Percentiles rank a stretch among this genome's conserved stretches.
phyloP scores from a whole-genome alignment of 2,797 vertebrate genomes.

The Nyctibius grandis region DNA sequence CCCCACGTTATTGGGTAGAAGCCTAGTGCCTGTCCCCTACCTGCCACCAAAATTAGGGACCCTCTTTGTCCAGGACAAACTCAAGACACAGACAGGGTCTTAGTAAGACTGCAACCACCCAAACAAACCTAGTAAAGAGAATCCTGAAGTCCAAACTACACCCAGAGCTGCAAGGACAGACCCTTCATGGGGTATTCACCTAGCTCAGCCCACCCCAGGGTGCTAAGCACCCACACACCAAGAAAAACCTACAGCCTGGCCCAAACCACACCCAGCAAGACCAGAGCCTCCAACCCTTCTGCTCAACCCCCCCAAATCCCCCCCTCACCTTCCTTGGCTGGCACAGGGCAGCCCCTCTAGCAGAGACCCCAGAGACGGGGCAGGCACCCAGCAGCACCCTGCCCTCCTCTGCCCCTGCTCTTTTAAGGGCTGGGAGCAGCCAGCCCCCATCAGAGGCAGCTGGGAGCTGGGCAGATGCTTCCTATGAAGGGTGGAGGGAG shows the following conservation, averaged over 20 bases:
- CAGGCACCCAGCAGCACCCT: fast-evolving
- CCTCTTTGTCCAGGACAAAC: neutral
- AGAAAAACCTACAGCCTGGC: neutral
- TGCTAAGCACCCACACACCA: too few species aligned
- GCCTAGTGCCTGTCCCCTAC: too few species aligned
- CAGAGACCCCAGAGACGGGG: fast-evolving
- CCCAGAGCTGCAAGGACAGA: neutral
- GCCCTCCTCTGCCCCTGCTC: fast-evolving
- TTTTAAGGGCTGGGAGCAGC: neutral
- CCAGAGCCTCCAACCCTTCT: neutral
- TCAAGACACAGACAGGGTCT: neutral
- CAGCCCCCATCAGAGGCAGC: neutral
- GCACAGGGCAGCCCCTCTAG: neutral
- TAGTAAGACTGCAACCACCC: neutral
- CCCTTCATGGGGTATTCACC: too few species aligned
- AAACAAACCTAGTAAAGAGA: neutral
- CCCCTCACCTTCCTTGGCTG: too few species aligned
- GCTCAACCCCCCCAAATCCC: neutral
- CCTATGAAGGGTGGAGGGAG: neutral
- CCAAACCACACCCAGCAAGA: too few species aligned
- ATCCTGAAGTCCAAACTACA: too few species aligned
- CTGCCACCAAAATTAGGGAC: neutral
- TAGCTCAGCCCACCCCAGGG: neutral
- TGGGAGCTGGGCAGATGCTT: neutral
- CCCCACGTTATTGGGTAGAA: too few species aligned